Conservation (phyloP, 2,888 invertebrate genomes). For the Hirudinaria manillensis region DNA sequence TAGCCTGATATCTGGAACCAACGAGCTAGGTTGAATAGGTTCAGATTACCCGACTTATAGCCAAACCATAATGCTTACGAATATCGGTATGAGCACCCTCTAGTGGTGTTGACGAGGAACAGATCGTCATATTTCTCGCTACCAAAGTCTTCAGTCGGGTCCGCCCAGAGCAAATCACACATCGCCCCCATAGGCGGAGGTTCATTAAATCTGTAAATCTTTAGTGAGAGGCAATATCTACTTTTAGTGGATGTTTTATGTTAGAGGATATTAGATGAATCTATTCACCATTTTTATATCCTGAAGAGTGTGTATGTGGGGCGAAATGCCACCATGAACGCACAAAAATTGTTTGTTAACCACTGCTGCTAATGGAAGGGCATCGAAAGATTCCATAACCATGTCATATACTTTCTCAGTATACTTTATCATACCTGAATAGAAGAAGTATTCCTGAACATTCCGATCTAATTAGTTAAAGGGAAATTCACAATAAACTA, state of each 20-base stretch:
- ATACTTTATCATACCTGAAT: slow-evolving; percentile 32
- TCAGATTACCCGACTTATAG: background rate
- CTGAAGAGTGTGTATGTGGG: slow-evolving; percentile 24
- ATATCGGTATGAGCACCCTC: slow-evolving; percentile 32
- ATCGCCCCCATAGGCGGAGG: slow-evolving; percentile 32
- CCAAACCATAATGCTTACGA: slow-evolving; percentile 17
- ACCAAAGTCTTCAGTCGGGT: slow-evolving; percentile 32
- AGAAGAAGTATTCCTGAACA: background rate
- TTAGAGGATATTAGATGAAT: too few species aligned
- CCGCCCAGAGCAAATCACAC: slow-evolving; percentile 34
- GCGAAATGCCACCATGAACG: slow-evolving; percentile 33
- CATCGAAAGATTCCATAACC: slow-evolving; percentile 28
- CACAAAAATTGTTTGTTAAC: slow-evolving; percentile 35
- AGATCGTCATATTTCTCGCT: slow-evolving; percentile 25
- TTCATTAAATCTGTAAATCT: slow-evolving; percentile 33
- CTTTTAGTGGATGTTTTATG: background rate
- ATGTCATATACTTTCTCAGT: slow-evolving; percentile 24
- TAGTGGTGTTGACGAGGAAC: slow-evolving; percentile 27
- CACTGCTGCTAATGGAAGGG: slow-evolving; percentile 31
- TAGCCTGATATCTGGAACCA: slow-evolving; percentile 22
- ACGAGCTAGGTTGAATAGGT: slow-evolving; percentile 29
- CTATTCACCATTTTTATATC: slow-evolving; percentile 30
- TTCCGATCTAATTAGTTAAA: background rate
- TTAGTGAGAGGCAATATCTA: background rate
- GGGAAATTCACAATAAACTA: background rate